Evolutionary conservation across 2,113 vertebrate genomes (phyloP), one percentile per base, ranked within the genome.

Genomic region (Psilopogon haemacephalus): DNA sequence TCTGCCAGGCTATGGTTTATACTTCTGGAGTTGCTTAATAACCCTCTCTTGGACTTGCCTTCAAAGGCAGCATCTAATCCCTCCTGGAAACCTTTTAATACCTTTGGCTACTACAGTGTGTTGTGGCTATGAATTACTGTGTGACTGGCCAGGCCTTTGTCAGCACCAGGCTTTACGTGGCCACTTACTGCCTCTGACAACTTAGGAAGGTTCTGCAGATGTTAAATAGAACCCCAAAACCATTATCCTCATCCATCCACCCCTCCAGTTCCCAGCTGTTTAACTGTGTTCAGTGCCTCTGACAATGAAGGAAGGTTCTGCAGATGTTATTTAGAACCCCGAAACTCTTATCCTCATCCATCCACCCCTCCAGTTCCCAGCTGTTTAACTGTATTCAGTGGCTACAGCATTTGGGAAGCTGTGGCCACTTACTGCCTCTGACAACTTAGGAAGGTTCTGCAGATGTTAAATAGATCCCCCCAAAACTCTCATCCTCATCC

Each of bases 11-110:
- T 40, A 11, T 33, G 63, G 78, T 89, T 93, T 91, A 59, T 89
- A 72, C 50, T 89, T 79, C 81, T 84, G 71, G 78, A 85, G 78
- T 37, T 92, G 70, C 21, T 90, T 69, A 79, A 89, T 79, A 83
- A 76, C 33, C 71, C 44, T n/a, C 40, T 64, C 46, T 42, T 93
- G 84, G 87, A 79, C 40, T 50, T 79, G 63, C 55, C 75, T 93
- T 93, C 89, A 83, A 87, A 95, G 84, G 12, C 11, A 1, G 17
- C 63, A 42, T 42, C 82, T 87, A 95, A 96, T 91, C 78, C 68
- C 55, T 87, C 48, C 59, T 63, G 85, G 91, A 94, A 95, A 62
- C 63, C 28, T 85, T 80, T 55, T 46, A 33, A 93, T 80, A 46
- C 82, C 78, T 85, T 76, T 89, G 82, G 87, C 82, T 94, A 37